Evolutionary conservation across 2,888 invertebrate genomes (phyloP).

Genomic region (Acrobasis suavella): DNA sequence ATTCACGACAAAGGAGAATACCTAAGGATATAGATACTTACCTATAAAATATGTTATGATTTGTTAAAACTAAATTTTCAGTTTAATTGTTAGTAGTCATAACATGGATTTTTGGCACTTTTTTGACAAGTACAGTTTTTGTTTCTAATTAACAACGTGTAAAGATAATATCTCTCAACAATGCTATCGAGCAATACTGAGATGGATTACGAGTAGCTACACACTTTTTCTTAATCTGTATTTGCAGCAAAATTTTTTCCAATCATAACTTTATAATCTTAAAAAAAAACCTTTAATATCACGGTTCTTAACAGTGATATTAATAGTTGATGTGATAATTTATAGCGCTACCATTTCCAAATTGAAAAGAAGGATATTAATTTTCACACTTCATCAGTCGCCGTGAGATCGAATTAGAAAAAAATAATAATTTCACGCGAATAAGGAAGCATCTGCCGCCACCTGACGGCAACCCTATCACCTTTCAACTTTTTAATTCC

Average conservation of each 20-base stretch:
- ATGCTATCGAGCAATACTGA: too few species aligned
- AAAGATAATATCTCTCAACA: too few species aligned
- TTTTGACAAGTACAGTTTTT: too few species aligned
- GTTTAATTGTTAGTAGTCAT: too few species aligned
- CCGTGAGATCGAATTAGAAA: conserved; percentile 61
- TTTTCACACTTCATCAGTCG: conserved; percentile 71
- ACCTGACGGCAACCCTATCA: conserved; percentile 73
- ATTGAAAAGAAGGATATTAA: conserved; percentile 64
- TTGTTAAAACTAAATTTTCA: too few species aligned
- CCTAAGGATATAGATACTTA: too few species aligned
- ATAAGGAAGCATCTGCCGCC: conserved; percentile 75
- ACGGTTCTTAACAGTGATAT: conserved; percentile 6
- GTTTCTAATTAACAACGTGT: too few species aligned
- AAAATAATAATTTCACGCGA: conserved; percentile 78
- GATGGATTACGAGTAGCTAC: too few species aligned
- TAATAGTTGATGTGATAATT: conserved; percentile 34
- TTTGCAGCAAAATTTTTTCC: background rate
- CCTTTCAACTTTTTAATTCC: conserved; percentile 51
- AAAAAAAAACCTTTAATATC: conserved; percentile 7
- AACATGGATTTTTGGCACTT: too few species aligned
- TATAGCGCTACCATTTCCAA: conserved; percentile 37
- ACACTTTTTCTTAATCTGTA: too few species aligned
- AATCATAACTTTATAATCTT: background rate
- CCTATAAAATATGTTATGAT: too few species aligned
- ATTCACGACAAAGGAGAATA: too few species aligned